phyloP scores from a whole-genome alignment of 1,140 invertebrate genomes.

The Microplitis demolitor region DNA sequence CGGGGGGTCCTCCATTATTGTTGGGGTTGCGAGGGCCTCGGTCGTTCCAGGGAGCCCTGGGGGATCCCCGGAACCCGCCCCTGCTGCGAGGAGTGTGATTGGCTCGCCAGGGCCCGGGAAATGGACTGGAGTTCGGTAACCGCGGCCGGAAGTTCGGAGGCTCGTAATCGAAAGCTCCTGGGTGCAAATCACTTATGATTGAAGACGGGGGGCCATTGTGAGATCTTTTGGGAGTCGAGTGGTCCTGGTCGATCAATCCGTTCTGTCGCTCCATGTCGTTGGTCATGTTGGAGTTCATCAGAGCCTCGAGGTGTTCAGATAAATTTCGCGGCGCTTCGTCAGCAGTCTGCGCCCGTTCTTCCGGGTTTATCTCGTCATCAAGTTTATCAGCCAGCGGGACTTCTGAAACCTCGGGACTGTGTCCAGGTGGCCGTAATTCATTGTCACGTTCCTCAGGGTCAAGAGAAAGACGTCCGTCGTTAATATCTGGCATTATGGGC shows the following conservation, averaged over 20 bases:
- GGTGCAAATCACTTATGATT: neutral
- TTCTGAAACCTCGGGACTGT: neutral
- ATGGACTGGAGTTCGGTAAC: constrained; percentile 30
- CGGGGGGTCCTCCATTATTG: constrained; percentile 31
- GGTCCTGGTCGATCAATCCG: no score
- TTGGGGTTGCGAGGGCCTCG: constrained; percentile 37
- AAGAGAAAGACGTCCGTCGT: constrained; percentile 1
- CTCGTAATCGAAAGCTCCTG: constrained; percentile 21
- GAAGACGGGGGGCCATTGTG: constrained; percentile 35
- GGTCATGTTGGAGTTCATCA: constrained; percentile 35
- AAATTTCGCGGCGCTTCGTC: constrained; percentile 39
- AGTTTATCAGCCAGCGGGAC: neutral
- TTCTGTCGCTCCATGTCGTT: no score
- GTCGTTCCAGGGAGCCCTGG: constrained; percentile 52
- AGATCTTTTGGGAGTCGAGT: no score
- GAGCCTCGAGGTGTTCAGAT: constrained; percentile 46
- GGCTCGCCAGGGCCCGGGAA: constrained; percentile 40
- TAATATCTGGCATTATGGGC: constrained; percentile 37
- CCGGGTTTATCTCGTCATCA: constrained; percentile 17
- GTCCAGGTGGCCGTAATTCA: neutral
- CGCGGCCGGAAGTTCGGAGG: constrained; percentile 40
- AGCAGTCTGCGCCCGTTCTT: constrained; percentile 22
- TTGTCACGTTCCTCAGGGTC: neutral
- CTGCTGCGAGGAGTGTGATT: constrained; percentile 34
- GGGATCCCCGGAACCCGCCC: constrained; percentile 46